These are phyloP conservation scores for Melanotaenia maccullochi DNA, from an alignment of 2,797 vertebrate genomes.

Conservation along the genomic window DNA sequence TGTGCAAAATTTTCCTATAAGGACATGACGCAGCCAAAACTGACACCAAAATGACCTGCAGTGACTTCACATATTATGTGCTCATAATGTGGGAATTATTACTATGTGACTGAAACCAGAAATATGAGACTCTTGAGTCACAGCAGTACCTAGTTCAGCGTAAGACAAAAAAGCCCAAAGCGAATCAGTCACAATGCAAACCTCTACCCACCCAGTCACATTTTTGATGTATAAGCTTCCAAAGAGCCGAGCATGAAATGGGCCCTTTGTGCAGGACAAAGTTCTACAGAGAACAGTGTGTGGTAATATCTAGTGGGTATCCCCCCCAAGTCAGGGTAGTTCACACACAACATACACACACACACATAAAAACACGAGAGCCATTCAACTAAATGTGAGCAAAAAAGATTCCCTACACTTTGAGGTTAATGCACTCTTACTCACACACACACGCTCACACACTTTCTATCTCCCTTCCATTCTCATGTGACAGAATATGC, in stretches of 20 bases:
- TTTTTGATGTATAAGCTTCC: conserved; percentile 71
- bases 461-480: conserved; percentile 12
- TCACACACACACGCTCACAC: conserved; percentile 27
- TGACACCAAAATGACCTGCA: conserved; percentile 11
- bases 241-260: conserved; percentile 63
- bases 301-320: conserved; percentile 66
- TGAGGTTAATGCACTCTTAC: conserved; percentile 41
- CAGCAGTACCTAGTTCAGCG: conserved; percentile 65
- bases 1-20: conserved; percentile 32
- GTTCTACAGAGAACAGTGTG: conserved; percentile 66
- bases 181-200: conserved; percentile 51
- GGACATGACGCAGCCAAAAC: conserved; percentile 24
- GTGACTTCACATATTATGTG: conserved; percentile 42
- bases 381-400: conserved; percentile 41
- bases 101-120: conserved; percentile 54
- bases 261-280: conserved; percentile 70
- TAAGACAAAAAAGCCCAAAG: conserved; percentile 67
- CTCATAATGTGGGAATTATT: conserved; percentile 47
- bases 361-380: conserved; percentile 40
- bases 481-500: conserved; percentile 69
- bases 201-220: conserved; percentile 57
- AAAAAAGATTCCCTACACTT: conserved; percentile 44
- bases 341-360: conserved; percentile 39
- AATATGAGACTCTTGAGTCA: conserved; percentile 54
- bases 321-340: conserved; percentile 49